Base-by-base conservation (phyloP, 2,888 invertebrate species). In the Eilema caniola region DNA sequence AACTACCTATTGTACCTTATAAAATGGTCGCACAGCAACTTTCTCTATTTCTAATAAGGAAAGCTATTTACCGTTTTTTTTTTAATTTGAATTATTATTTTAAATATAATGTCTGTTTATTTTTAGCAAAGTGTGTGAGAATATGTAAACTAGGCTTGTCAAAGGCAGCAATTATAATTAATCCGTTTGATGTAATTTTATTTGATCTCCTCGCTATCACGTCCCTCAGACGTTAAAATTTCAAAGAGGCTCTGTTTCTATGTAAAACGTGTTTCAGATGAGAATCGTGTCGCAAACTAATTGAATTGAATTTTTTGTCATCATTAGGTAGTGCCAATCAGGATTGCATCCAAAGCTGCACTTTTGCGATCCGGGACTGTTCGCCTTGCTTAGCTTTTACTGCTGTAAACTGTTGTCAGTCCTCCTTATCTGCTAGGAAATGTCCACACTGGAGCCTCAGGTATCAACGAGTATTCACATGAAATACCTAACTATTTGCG, bases 131-230 rank as follows among this genome's bases (percentile, higher is more conserved):
- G n/a, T 53, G 10, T n/a, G 53, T n/a, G 8, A 20, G 47, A 11
- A 62, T 14, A 62, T 62, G n/a, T 62, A 31, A 62, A n/a, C 62
- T 53, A 53, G n/a, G n/a, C 10, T 53, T 53, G 20, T 53, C 8
- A 53, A 53, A 53, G 53, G 53, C n/a, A n/a, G 53, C 53, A n/a
- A 53, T n/a, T 7, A 53, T 53, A 53, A 53, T 53, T 53, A 53
- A 53, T 53, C 53, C n/a, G 53, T 53, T 53, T 53, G 53, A 53
- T 53, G 53, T 53, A n/a, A 53, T 53, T 53, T 53, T 53, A n/a
- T 53, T 53, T 53, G 53, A 53, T 53, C 53, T 53, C 10, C 53
- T n/a, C n/a, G 41, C 24, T 63, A 14, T n/a, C 8, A 20, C 53
- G n/a, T n/a, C n/a, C n/a, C n/a, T n/a, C 10, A n/a, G n/a, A 53